Percentiles rank a stretch among this genome's conserved stretches.
These are phyloP conservation scores for Cepaea nemoralis DNA, from an alignment of 1,140 invertebrate genomes.

Conservation along the genomic window DNA sequence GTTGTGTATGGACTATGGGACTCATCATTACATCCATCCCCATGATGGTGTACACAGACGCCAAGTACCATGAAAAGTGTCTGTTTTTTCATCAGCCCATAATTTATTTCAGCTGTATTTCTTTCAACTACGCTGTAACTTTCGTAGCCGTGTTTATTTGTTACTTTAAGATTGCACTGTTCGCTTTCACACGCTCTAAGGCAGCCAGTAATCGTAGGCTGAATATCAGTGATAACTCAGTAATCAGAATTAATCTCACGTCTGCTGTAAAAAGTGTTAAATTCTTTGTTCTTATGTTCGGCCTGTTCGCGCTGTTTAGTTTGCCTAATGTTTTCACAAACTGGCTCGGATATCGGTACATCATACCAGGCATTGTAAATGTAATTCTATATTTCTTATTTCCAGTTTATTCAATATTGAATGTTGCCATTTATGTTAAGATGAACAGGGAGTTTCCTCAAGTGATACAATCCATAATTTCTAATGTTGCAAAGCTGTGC, in stretches of 20 bases:
- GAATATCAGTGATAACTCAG: not conserved
- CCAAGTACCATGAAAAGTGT: not conserved
- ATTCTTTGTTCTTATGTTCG: not conserved
- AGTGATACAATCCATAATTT: not conserved
- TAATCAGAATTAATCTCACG: not conserved
- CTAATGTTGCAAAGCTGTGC: too few relatives aligned
- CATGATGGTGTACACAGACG: not conserved
- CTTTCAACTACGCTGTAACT: not conserved
- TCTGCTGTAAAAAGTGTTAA: not conserved
- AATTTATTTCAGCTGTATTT: not conserved
- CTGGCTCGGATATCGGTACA: not conserved
- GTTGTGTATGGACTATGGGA: not conserved
- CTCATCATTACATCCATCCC: not conserved
- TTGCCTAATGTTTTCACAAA: not conserved
- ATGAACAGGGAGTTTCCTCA: not conserved
- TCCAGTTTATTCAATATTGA: not conserved
- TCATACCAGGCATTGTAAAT: not conserved
- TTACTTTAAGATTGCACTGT: not conserved
- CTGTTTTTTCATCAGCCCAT: not conserved
- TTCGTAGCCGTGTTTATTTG: not conserved
- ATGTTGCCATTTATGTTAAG: not conserved
- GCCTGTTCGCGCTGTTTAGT: not conserved
- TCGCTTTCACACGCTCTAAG: not conserved
- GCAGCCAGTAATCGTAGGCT: not conserved
- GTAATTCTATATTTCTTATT: not conserved